phyloP scores from a whole-genome alignment of 1,140 invertebrate species.

The Zophobas morio region DNA sequence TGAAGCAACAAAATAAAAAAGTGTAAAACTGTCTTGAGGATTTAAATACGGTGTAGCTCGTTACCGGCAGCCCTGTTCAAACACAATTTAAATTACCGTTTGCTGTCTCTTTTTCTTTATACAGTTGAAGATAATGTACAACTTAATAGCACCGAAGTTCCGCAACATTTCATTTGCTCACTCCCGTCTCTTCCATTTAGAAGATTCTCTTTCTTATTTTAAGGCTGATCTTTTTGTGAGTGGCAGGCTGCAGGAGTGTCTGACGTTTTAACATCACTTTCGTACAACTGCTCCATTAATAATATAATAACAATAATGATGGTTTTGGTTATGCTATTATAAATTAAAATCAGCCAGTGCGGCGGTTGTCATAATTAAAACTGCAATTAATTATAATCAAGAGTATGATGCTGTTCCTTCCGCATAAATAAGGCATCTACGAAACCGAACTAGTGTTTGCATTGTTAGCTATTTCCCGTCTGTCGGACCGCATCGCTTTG shows the following conservation, averaged over 20 bases:
- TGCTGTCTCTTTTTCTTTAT: too few species aligned
- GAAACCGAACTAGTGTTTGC: conserved; percentile 37
- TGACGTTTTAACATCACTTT: conserved; percentile 15
- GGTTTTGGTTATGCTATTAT: conserved; percentile 22
- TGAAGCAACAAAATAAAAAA: too few species aligned
- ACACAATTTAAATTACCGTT: too few species aligned
- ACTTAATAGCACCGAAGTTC: too few species aligned
- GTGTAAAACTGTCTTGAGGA: too few species aligned
- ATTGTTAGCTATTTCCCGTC: conserved; percentile 41
- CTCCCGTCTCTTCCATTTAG: neutral
- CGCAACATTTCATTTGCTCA: too few species aligned
- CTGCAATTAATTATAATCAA: conserved; percentile 43
- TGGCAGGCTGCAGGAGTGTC: neutral
- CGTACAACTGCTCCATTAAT: conserved; percentile 8
- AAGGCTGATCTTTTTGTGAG: neutral
- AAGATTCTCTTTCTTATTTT: neutral
- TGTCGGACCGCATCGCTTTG: conserved; percentile 40
- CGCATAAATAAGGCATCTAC: conserved; percentile 39
- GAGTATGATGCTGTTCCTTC: conserved; percentile 39
- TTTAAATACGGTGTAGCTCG: too few species aligned
- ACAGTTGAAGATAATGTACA: too few species aligned
- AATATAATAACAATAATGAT: conserved; percentile 28
- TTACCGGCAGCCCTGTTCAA: too few species aligned
- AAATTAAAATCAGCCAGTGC: conserved; percentile 40
- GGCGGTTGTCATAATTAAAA: conserved; percentile 41